Conservation (phyloP, 2,797 vertebrate genomes). For the Manis crassicaudata region DNA sequence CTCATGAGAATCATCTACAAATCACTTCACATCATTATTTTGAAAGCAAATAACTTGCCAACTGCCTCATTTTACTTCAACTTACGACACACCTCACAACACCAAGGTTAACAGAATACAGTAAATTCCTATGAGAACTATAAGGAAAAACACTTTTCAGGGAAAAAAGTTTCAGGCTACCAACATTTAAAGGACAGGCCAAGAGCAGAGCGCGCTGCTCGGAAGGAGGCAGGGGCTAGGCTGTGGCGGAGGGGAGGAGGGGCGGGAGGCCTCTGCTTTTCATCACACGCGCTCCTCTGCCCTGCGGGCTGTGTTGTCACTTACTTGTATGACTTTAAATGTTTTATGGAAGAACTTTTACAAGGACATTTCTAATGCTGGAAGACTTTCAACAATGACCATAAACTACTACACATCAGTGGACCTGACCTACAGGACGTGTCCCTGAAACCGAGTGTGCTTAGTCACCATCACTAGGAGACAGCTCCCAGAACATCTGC, state of each 20-base stretch:
- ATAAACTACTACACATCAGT: background rate
- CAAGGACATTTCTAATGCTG: background rate
- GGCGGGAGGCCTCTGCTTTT: too few species aligned
- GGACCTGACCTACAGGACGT: too few species aligned
- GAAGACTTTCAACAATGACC: background rate
- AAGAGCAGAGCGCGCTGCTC: too few species aligned
- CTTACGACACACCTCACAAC: background rate
- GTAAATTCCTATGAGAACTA: background rate
- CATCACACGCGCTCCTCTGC: background rate
- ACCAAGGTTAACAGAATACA: too few species aligned
- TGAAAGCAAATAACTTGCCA: background rate
- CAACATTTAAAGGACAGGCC: background rate
- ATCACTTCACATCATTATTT: too few species aligned
- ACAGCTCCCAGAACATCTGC: rapidly evolving
- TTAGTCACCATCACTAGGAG: background rate
- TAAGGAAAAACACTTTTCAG: background rate
- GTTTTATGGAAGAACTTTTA: background rate
- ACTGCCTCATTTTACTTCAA: background rate
- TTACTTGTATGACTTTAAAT: background rate
- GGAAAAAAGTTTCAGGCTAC: background rate
- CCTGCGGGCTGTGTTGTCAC: background rate
- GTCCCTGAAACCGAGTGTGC: background rate
- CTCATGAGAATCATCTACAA: rapidly evolving
- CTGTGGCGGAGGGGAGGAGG: too few species aligned
- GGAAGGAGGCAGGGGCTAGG: too few species aligned